phyloP scores from a whole-genome alignment of 2,797 vertebrate species.

The Macrochelys suwanniensis region DNA sequence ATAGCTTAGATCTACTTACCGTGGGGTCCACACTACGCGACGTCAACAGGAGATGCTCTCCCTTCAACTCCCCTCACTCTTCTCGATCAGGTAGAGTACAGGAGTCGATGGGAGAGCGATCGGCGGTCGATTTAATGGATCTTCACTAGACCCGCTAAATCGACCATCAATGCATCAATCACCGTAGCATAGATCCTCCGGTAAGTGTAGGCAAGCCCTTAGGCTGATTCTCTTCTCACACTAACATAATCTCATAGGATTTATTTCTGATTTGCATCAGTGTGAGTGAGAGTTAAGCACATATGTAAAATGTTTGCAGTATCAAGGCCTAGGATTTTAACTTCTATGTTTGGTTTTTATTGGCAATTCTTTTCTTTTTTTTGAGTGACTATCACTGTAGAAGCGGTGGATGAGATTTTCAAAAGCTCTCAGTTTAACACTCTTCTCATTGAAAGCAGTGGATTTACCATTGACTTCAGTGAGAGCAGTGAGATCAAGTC shows the following conservation, averaged over 20 bases:
- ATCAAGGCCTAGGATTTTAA: slow-evolving; percentile 47
- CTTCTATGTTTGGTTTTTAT: slow-evolving; percentile 65
- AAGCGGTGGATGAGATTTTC: not conserved
- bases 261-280: slow-evolving; percentile 49
- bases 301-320: slow-evolving; percentile 63
- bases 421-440: slow-evolving; percentile 15
- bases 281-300: slow-evolving; percentile 23
- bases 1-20: no score
- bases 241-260: not conserved
- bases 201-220: no score
- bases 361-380: not conserved
- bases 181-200: no score
- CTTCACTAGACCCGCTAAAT: no score
- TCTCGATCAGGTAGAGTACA: no score
- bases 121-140: no score
- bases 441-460: slow-evolving; percentile 22
- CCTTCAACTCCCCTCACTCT: no score
- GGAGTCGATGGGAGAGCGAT: no score
- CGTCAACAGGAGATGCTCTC: no score
- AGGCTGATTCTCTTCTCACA: not conserved
- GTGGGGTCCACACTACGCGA: no score
- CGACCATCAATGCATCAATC: no score
- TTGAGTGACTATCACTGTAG: not conserved
- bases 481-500: not conserved
- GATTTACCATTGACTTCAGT: slow-evolving; percentile 50